phyloP scores from a whole-genome alignment of 2,888 invertebrate genomes.

The Caenorhabditis sinica region DNA sequence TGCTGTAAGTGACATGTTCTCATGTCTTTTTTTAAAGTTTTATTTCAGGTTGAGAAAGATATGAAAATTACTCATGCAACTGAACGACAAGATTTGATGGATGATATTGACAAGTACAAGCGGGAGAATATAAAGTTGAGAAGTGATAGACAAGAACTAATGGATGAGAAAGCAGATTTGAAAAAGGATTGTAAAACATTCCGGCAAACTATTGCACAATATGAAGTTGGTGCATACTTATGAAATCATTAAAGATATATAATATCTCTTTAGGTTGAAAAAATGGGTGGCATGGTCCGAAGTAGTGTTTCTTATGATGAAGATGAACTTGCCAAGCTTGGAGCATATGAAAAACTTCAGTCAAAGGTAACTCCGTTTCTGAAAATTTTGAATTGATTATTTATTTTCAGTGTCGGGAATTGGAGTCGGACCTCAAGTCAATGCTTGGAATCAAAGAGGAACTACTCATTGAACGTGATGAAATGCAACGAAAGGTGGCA shows the following conservation, averaged over 20 bases:
- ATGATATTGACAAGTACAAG: slow-evolving; percentile 58
- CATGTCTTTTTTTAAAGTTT: background rate
- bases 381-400: background rate
- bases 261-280: slow-evolving; percentile 46
- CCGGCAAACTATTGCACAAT: slow-evolving; percentile 73
- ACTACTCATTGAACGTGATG: slow-evolving; percentile 70
- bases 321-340: slow-evolving; percentile 29
- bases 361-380: slow-evolving; percentile 16
- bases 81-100: slow-evolving; percentile 63
- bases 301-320: slow-evolving; percentile 46
- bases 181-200: slow-evolving; percentile 76
- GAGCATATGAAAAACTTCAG: slow-evolving; percentile 57
- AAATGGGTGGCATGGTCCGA: slow-evolving; percentile 34
- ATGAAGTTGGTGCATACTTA: slow-evolving; percentile 69
- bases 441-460: slow-evolving; percentile 76
- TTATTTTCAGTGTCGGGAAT: slow-evolving; percentile 70
- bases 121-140: slow-evolving; percentile 52
- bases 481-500: slow-evolving; percentile 68
- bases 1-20: slow-evolving; percentile 37
- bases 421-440: slow-evolving; percentile 72
- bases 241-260: background rate
- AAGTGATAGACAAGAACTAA: slow-evolving; percentile 50
- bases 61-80: slow-evolving; percentile 59
- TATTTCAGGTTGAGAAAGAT: slow-evolving; percentile 51
- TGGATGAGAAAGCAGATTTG: slow-evolving; percentile 69